Conservation (phyloP, 2,113 vertebrate species). For the Saguinus imperator region DNA sequence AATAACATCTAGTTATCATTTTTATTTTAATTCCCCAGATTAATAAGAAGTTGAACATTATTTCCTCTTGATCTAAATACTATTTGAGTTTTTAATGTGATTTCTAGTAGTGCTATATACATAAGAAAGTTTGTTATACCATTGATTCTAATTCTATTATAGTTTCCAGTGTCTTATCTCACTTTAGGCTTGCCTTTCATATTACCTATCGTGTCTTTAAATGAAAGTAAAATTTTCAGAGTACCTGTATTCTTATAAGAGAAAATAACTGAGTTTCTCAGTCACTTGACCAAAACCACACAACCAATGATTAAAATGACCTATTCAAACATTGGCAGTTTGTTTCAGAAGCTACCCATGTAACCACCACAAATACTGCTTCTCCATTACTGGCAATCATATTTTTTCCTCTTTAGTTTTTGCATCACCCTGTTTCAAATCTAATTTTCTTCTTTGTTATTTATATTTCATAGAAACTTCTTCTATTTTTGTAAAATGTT, state of each 20-base stretch:
- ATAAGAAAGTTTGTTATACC: neutral
- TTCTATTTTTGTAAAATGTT: neutral
- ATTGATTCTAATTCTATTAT: neutral
- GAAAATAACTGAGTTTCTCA: neutral
- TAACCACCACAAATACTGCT: neutral
- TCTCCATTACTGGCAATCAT: neutral
- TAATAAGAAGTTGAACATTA: neutral
- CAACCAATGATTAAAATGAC: neutral
- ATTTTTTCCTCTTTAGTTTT: neutral
- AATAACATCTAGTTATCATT: neutral
- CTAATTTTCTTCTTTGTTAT: neutral
- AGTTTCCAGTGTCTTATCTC: neutral
- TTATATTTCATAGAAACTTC: neutral
- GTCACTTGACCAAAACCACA: neutral
- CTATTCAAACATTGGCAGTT: neutral
- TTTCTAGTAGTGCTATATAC: neutral
- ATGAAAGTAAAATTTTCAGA: neutral
- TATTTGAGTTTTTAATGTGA: neutral
- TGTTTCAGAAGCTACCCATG: neutral
- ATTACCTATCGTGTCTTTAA: neutral
- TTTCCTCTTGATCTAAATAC: neutral
- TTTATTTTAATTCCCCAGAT: neutral
- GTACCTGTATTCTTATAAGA: neutral
- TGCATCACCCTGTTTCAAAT: neutral
- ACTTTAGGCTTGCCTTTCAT: conserved; percentile 5